phyloP scores from a whole-genome alignment of 2,888 invertebrate genomes.

The Drosophila planitibia region DNA sequence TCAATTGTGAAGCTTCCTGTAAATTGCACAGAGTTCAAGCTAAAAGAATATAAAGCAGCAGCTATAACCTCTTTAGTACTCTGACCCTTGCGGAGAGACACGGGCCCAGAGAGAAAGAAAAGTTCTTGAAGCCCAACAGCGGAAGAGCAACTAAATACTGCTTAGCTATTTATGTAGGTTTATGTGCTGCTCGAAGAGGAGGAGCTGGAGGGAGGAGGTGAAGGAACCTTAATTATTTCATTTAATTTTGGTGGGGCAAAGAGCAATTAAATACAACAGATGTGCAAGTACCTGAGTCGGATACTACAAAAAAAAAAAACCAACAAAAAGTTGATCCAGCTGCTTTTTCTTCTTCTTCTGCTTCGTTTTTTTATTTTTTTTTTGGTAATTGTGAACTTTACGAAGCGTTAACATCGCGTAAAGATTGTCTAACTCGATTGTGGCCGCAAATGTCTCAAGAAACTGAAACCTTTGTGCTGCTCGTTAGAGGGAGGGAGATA shows the following conservation, averaged over 20 bases:
- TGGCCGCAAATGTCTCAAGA: conserved; percentile 24
- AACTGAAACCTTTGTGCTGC: conserved; percentile 23
- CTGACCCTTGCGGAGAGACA: conserved; percentile 56
- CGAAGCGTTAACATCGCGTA: conserved; percentile 76
- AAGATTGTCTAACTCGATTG: conserved; percentile 72
- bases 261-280: conserved; percentile 36
- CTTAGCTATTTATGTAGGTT: conserved; percentile 8
- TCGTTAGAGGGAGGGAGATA: background rate
- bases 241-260: conserved; percentile 60
- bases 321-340: conserved; percentile 25
- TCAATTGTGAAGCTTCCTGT: conserved; percentile 52
- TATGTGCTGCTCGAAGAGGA: conserved; percentile 15
- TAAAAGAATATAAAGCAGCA: conserved; percentile 21
- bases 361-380: background rate
- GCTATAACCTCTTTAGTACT: conserved; percentile 38
- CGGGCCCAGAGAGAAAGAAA: conserved; percentile 51
- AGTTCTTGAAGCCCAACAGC: conserved; percentile 63
- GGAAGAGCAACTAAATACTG: conserved; percentile 34
- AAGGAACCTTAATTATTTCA: conserved; percentile 67
- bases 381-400: conserved; percentile 60
- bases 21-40: conserved; percentile 43
- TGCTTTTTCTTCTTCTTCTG: background rate
- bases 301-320: background rate
- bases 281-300: conserved; percentile 18
- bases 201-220: conserved; percentile 14